phyloP scores from a whole-genome alignment of 1,140 invertebrate genomes.

The Polyergus mexicanus region DNA sequence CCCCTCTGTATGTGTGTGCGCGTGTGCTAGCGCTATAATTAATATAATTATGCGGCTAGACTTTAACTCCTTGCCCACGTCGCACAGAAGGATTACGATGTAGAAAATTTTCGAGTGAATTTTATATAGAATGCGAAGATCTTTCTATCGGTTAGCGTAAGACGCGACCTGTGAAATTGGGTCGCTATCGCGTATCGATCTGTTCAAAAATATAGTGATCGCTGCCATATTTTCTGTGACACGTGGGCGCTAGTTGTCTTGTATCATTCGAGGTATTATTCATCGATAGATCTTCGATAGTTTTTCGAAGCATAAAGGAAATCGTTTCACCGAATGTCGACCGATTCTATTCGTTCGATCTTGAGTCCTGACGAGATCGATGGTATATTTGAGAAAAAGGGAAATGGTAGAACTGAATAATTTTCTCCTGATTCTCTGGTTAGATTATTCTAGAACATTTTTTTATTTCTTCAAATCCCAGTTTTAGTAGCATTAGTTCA shows the following conservation, averaged over 20 bases:
- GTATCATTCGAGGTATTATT: slow-evolving; percentile 70
- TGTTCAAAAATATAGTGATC: slow-evolving; percentile 39
- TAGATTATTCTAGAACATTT: slow-evolving; percentile 40
- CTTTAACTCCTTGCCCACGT: slow-evolving; percentile 81
- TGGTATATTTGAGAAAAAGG: slow-evolving; percentile 15
- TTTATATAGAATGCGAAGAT: neutral
- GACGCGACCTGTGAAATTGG: neutral
- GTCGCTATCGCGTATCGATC: slow-evolving; percentile 57
- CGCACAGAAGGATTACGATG: slow-evolving; percentile 74
- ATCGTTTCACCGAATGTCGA: slow-evolving; percentile 27
- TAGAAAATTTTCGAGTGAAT: slow-evolving; percentile 19
- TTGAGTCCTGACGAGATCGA: neutral
- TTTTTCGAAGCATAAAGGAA: neutral
- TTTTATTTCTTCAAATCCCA: neutral
- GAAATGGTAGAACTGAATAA: slow-evolving; percentile 21
- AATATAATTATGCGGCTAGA: slow-evolving; percentile 70
- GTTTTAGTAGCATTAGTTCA: neutral
- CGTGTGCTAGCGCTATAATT: slow-evolving; percentile 37
- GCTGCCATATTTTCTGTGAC: slow-evolving; percentile 72
- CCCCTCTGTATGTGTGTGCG: slow-evolving; percentile 40
- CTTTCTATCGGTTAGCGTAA: neutral
- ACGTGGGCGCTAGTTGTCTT: slow-evolving; percentile 82
- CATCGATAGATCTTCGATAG: slow-evolving; percentile 7
- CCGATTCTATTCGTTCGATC: neutral
- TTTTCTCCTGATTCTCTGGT: neutral